phyloP scores from a whole-genome alignment of 2,113 vertebrate species.

The Lasiurus borealis region DNA sequence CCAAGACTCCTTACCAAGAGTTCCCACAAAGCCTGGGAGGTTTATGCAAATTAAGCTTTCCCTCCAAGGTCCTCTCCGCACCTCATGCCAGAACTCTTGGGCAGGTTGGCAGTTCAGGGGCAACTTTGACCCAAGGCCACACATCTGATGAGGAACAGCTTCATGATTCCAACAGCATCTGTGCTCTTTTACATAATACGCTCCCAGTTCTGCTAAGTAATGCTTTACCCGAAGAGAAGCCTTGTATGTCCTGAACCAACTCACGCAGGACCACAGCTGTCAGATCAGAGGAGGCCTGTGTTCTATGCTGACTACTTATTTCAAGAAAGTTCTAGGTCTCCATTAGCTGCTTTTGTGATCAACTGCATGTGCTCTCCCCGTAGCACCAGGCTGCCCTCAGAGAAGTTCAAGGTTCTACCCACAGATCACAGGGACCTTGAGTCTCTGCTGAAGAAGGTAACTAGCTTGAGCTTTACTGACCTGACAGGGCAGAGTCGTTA shows the following conservation, averaged over 20 bases:
- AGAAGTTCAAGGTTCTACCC: not conserved
- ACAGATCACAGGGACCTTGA: not conserved
- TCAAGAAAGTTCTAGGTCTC: not conserved
- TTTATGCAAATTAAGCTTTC: not conserved
- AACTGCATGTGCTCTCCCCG: not conserved
- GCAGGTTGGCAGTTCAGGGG: not conserved
- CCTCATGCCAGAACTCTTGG: not conserved
- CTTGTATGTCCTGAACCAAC: constrained; percentile 77
- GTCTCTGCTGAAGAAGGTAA: not conserved
- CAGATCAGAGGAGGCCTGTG: constrained; percentile 72
- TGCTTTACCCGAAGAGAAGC: constrained; percentile 69
- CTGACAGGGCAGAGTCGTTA: not conserved
- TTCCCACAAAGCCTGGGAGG: not conserved
- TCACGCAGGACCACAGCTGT: constrained; percentile 55
- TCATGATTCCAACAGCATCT: constrained; percentile 77
- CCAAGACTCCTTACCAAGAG: not conserved
- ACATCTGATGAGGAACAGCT: constrained; percentile 78
- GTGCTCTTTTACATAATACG: constrained; percentile 79
- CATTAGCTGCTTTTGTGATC: not conserved
- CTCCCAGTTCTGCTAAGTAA: constrained; percentile 77
- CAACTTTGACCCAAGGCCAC: constrained; percentile 37
- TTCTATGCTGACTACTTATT: constrained; percentile 71
- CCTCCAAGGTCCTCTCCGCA: not conserved
- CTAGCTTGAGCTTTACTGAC: not conserved
- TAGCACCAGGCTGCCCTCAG: not conserved